phyloP scores from a whole-genome alignment of 2,113 vertebrate species.

The Thymallus thymallus region DNA sequence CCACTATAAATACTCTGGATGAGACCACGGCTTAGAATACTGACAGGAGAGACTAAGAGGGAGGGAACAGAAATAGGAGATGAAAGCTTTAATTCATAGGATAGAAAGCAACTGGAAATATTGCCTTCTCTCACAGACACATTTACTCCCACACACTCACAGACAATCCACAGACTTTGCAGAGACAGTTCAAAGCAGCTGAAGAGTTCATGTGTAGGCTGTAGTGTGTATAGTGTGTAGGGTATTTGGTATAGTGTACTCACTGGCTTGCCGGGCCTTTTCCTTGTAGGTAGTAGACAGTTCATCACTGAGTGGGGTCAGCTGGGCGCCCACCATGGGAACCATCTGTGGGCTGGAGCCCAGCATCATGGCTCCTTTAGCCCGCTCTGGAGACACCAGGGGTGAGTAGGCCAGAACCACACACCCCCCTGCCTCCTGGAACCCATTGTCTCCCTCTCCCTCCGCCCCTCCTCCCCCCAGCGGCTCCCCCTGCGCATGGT shows the following conservation, averaged over 20 bases:
- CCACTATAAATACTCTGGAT: slow-evolving; percentile 57
- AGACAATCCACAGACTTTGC: slow-evolving; percentile 19
- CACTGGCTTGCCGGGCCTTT: slow-evolving; percentile 97
- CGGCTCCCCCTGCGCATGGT: slow-evolving; percentile 54
- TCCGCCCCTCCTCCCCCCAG: slow-evolving; percentile 54
- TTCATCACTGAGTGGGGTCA: slow-evolving; percentile 85
- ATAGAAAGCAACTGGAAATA: slow-evolving; percentile 16
- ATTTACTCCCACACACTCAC: background rate
- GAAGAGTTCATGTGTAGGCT: slow-evolving; percentile 2
- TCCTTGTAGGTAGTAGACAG: slow-evolving; percentile 87
- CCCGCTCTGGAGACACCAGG: slow-evolving; percentile 79
- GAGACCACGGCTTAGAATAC: slow-evolving; percentile 46
- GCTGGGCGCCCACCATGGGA: slow-evolving; percentile 94
- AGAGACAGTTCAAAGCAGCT: slow-evolving; percentile 35
- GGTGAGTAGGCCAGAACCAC: slow-evolving; percentile 50
- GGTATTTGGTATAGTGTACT: slow-evolving; percentile 64
- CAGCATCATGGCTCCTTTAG: slow-evolving; percentile 77
- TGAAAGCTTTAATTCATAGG: background rate
- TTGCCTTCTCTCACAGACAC: background rate
- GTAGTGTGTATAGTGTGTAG: background rate
- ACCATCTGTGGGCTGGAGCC: slow-evolving; percentile 83
- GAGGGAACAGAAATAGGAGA: slow-evolving; percentile 8
- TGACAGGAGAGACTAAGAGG: slow-evolving; percentile 27
- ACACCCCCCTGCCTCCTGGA: slow-evolving; percentile 68
- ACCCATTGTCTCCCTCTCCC: slow-evolving; percentile 75